phyloP scores from a whole-genome alignment of 2,113 vertebrate species.

The Cavia aperea region DNA sequence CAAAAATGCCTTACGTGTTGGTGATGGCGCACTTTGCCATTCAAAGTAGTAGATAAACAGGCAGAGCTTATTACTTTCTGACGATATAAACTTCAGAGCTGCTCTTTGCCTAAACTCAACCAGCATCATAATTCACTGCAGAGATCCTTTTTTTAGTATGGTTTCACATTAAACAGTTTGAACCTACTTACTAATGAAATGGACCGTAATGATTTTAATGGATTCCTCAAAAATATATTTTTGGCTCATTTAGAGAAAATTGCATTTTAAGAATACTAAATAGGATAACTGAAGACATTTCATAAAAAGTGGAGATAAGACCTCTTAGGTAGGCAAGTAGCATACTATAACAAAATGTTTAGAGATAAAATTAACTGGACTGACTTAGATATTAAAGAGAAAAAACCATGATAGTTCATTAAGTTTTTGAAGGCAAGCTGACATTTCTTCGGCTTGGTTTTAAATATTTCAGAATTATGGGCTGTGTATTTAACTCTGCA shows the following conservation, averaged over 20 bases:
- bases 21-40: background rate
- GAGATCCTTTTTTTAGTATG: background rate
- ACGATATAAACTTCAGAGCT: background rate
- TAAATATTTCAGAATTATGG: background rate
- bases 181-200: background rate
- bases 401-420: background rate
- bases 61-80: background rate
- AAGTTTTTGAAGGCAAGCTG: background rate
- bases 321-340: background rate
- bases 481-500: too few relatives aligned
- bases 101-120: background rate
- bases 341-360: background rate
- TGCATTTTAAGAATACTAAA: background rate
- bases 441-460: background rate
- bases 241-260: background rate
- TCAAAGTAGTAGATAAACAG: background rate
- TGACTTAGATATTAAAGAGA: conserved; percentile 6
- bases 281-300: conserved; percentile 18
- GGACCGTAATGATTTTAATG: background rate
- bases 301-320: background rate
- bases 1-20: background rate
- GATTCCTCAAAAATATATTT: background rate
- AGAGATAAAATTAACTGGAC: background rate
- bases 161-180: conserved; percentile 18
- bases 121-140: background rate